Base-by-base conservation (phyloP, 1,140 invertebrate genomes). In the Caerostris darwini region DNA sequence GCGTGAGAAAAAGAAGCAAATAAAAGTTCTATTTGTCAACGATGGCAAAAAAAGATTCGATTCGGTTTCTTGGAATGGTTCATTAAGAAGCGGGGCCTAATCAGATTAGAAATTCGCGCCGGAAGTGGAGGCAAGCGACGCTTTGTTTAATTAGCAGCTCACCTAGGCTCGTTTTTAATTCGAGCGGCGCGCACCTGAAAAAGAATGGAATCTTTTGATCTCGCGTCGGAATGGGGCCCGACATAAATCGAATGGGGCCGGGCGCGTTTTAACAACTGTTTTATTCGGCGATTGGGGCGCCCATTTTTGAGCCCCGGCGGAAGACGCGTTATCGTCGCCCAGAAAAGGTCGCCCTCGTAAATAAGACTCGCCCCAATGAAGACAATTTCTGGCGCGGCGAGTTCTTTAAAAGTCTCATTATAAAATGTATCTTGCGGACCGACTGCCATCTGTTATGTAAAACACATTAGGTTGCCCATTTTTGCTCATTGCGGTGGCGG, bases 361-460 rank as follows among this genome's bases (percentile, higher is more conserved):
- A 93, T 93, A 93, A 93, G 91, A 34, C 71, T 77, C 71, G 57
- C 61, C 12, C 83, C 82, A 85, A 92, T 92, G 85, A 71, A 88
- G 92, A 93, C 92, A 93, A 93, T 93, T 93, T 93, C 61, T 92
- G 85, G 12, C 19, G 64, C 69, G 57, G 92, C 87, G 86, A 83
- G 64, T 88, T 90, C 83, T 83, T 94, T 94, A 89, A 94, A 94
- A 94, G 94, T 91, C 94, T 90, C 94, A 94, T 94, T 94, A 94
- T 86, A 91, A 90, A 91, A 87, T 87, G 89, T 91, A 86, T 94
- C 86, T 88, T 77, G 71, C 71, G 57, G 92, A 56, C 92, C 64
- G 77, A 69, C 90, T 89, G 89, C 94, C 94, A 94, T 94, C 94
- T 94, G 94, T 94, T 94, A 94, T 94, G 94, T 92, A 94, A 94